Percentiles rank a stretch among this genome's conserved stretches.
Evolutionary conservation across 1,140 invertebrate genomes (phyloP).

Genomic region (Aphelenchoides fujianensis): DNA sequence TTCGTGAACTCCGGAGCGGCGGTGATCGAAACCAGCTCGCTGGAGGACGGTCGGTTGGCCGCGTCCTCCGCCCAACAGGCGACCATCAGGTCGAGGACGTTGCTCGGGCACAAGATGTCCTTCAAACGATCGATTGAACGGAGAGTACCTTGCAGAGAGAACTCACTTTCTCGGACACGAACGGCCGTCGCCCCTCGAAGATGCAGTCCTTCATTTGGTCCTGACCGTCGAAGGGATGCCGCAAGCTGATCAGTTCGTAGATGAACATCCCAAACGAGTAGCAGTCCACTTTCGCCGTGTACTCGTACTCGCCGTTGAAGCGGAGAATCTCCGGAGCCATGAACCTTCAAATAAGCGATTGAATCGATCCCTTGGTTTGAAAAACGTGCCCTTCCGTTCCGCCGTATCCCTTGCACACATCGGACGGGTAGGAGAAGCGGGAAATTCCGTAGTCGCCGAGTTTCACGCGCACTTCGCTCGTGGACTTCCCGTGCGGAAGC

Average conservation of each 20-base stretch:
- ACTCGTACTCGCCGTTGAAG: conserved; percentile 96
- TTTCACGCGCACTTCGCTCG: conserved; percentile 71
- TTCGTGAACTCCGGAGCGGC: conserved; percentile 87
- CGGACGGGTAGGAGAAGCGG: conserved; percentile 54
- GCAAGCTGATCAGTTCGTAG: conserved; percentile 87
- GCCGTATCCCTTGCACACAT: conserved; percentile 85
- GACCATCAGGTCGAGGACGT: conserved; percentile 89
- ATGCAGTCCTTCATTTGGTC: conserved; percentile 93
- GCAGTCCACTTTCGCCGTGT: conserved; percentile 96
- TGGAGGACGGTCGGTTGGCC: conserved; percentile 80
- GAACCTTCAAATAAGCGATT: too few relatives aligned
- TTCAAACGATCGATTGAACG: conserved; percentile 39
- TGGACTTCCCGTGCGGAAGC: conserved; percentile 40
- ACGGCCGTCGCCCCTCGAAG: conserved; percentile 84
- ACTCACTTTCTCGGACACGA: conserved; percentile 75
- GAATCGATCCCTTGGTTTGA: too few relatives aligned
- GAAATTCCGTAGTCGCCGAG: conserved; percentile 68
- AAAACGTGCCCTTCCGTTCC: conserved; percentile 69
- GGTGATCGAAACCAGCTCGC: conserved; percentile 84
- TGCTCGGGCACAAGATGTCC: conserved; percentile 76
- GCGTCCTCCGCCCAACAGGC: conserved; percentile 88
- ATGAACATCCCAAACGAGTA: conserved; percentile 99
- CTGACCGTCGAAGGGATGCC: conserved; percentile 88
- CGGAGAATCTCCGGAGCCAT: conserved; percentile 98
- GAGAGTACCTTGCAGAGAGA: too few relatives aligned